Percentiles rank a stretch among this genome's conserved stretches.
Evolutionary conservation across 2,888 invertebrate species (phyloP).

Genomic region (Drosophila maculinotata): DNA sequence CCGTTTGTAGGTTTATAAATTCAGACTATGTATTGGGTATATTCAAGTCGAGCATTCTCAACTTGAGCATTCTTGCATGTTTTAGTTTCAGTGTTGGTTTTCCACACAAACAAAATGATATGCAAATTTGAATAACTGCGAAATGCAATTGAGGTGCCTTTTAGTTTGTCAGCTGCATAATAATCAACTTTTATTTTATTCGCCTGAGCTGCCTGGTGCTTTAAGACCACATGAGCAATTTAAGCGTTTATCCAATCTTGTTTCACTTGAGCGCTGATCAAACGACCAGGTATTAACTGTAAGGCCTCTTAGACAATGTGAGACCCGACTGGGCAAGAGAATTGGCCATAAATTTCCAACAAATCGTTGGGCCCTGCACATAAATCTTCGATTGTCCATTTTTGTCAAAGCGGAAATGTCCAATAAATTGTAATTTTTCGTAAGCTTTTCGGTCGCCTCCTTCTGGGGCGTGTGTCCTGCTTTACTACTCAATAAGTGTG

Average conservation of each 20-base stretch:
- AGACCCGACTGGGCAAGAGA: conserved; percentile 9
- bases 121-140: conserved; percentile 79
- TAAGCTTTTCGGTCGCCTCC: conserved; percentile 62
- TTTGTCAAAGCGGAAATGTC: conserved; percentile 76
- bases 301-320: conserved; percentile 9
- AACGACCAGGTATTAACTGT: conserved; percentile 68
- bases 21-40: too few species aligned
- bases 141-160: conserved; percentile 81
- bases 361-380: conserved; percentile 64
- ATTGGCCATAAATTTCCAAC: conserved; percentile 66
- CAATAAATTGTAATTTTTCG: conserved; percentile 83
- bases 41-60: not conserved
- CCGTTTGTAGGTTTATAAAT: too few species aligned
- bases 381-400: conserved; percentile 78
- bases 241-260: conserved; percentile 28
- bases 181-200: conserved; percentile 61
- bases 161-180: conserved; percentile 56
- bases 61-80: not conserved
- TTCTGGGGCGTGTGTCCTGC: conserved; percentile 11
- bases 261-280: conserved; percentile 36
- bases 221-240: conserved; percentile 13
- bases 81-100: conserved; percentile 6
- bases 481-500: not conserved
- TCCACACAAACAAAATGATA: conserved; percentile 59
- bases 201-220: not conserved